These are phyloP conservation scores for Gallirallus australis DNA, from an alignment of 2,797 vertebrate species.

Conservation along the genomic window DNA sequence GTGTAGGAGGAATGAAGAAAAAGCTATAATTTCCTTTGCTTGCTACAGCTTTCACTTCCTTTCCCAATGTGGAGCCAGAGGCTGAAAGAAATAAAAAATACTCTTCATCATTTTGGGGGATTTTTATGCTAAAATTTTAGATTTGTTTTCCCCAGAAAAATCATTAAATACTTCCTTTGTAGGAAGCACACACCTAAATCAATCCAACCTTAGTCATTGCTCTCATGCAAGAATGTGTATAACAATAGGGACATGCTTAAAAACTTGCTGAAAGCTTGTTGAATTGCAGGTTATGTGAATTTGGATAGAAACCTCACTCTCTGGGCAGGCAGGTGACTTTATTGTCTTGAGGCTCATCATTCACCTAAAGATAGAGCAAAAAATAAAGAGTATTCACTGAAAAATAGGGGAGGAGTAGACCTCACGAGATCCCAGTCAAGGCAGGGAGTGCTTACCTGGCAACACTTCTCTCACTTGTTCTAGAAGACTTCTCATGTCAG, in stretches of 20 bases:
- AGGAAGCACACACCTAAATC: neutral
- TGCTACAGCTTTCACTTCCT: conserved; percentile 23
- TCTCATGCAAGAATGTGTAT: neutral
- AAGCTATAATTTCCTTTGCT: neutral
- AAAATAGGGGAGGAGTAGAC: neutral
- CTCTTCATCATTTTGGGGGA: accelerated
- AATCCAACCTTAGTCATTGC: neutral
- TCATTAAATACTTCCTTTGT: neutral
- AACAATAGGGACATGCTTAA: neutral
- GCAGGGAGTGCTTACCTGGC: neutral
- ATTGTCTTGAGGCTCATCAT: neutral
- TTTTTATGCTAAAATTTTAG: neutral
- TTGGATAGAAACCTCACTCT: neutral
- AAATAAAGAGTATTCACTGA: neutral
- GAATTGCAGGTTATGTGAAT: neutral
- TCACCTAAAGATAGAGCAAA: neutral
- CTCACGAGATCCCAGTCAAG: neutral
- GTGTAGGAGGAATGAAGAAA: conserved; percentile 45
- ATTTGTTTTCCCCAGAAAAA: neutral
- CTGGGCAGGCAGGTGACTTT: neutral
- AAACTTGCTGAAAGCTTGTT: neutral
- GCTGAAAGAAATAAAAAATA: neutral
- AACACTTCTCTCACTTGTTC: neutral
- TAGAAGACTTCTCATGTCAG: neutral
- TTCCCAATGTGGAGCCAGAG: neutral